Evolutionary conservation across 2,888 invertebrate species (phyloP).

Genomic region (Didymodactylos carnosus): DNA sequence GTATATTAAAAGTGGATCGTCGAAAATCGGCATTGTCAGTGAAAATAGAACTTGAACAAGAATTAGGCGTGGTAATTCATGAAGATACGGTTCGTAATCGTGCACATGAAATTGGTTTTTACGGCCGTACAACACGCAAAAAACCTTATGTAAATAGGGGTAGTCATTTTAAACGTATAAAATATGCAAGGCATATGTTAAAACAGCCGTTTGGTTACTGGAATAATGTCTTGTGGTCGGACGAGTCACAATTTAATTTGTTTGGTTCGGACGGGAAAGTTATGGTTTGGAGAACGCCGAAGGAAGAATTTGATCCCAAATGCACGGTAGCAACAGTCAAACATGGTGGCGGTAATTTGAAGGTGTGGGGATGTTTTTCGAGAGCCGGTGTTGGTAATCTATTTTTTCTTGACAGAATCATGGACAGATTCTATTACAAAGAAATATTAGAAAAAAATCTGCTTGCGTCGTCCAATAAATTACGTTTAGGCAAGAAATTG

Average conservation of each 20-base stretch:
- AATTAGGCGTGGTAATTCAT: background rate
- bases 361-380: slow-evolving; percentile 10
- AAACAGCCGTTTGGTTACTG: no score
- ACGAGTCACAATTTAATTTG: background rate
- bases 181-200: no score
- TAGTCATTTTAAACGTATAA: background rate
- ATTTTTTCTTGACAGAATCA: slow-evolving; percentile 8
- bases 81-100: background rate
- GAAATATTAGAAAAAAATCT: background rate
- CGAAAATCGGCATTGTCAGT: no score
- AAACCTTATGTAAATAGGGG: background rate
- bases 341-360: background rate
- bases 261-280: background rate
- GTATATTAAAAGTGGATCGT: no score
- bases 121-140: background rate
- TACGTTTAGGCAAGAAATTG: background rate
- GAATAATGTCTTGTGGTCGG: no score
- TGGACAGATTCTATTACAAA: slow-evolving; percentile 3
- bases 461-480: background rate
- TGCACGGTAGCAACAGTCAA: background rate
- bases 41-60: background rate
- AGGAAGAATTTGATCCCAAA: background rate
- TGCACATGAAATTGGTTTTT: background rate
- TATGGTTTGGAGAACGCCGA: background rate
- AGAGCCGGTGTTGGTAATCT: slow-evolving; percentile 13